A percentile compares a stretch with the other conserved stretches of the same genome.
Conservation (phyloP, 2,888 invertebrate genomes). For the Eupithecia inturbata region DNA sequence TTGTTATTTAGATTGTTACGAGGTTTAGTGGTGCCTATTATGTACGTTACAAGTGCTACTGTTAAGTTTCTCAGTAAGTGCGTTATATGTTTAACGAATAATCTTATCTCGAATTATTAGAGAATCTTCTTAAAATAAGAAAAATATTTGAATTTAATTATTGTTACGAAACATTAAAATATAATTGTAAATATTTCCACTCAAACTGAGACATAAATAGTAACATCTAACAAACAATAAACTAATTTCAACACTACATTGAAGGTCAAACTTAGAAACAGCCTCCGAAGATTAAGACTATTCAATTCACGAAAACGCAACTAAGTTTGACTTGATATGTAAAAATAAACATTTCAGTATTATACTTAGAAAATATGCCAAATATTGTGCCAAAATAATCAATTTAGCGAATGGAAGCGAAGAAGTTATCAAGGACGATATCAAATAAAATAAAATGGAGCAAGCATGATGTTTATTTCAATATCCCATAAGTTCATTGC, state of each 20-base stretch:
- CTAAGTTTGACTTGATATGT: conserved; percentile 16
- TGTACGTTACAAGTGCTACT: conserved; percentile 31
- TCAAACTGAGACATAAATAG: conserved; percentile 6
- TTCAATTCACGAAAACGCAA: neutral
- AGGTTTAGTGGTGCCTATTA: conserved; percentile 30
- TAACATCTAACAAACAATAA: conserved; percentile 16
- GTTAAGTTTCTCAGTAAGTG: conserved; percentile 41
- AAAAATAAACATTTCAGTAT: conserved; percentile 33
- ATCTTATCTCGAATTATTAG: conserved; percentile 33
- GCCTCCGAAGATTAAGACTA: neutral
- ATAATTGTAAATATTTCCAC: conserved; percentile 35
- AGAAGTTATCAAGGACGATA: conserved; percentile 68
- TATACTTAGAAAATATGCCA: conserved; percentile 61
- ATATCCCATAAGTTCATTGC: neutral
- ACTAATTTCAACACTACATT: neutral
- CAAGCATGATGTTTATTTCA: conserved; percentile 54
- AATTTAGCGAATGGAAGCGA: conserved; percentile 50
- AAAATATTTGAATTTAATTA: conserved; percentile 33
- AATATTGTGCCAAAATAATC: conserved; percentile 74
- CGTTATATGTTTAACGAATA: conserved; percentile 35
- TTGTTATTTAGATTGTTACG: conserved; percentile 25
- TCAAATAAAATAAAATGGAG: conserved; percentile 67
- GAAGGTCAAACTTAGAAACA: conserved; percentile 14
- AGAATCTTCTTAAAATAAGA: conserved; percentile 29
- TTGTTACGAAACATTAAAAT: conserved; percentile 28